Conservation (phyloP, 2,888 invertebrate species). For the Lepas anatifera region DNA sequence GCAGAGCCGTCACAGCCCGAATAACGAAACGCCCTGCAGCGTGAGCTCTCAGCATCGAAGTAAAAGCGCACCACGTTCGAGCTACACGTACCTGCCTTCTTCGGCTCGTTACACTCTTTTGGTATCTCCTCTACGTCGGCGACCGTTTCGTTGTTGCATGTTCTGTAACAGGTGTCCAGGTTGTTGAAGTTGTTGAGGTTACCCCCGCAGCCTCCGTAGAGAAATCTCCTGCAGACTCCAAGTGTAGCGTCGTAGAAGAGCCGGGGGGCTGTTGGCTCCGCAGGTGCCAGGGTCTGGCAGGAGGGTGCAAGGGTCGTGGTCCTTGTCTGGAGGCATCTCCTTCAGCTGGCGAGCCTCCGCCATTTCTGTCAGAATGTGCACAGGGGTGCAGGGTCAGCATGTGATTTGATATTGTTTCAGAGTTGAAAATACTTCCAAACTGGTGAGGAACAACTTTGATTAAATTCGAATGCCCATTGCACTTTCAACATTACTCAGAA, state of each 20-base stretch:
- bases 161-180: neutral
- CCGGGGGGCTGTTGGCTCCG: slow-evolving; percentile 23
- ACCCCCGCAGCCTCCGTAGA: slow-evolving; percentile 40
- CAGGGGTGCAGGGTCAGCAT: no score
- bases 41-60: neutral
- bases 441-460: no score
- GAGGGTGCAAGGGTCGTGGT: slow-evolving; percentile 18
- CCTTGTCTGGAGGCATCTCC: slow-evolving; percentile 1
- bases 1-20: slow-evolving; percentile 8
- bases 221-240: slow-evolving; percentile 33
- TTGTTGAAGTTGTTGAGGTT: slow-evolving; percentile 28
- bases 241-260: slow-evolving; percentile 5
- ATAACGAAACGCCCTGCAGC: neutral
- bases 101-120: neutral
- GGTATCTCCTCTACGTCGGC: neutral
- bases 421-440: no score
- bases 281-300: slow-evolving; percentile 28
- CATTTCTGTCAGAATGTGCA: neutral
- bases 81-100: neutral
- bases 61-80: neutral
- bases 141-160: neutral
- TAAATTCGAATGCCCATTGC: no score
- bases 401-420: no score
- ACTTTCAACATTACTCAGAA: no score
- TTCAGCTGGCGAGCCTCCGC: neutral